Percentiles rank a stretch among this genome's conserved stretches.
Conservation (phyloP, 92 coral and sea anemone genomes). For the Muricea muricata region DNA sequence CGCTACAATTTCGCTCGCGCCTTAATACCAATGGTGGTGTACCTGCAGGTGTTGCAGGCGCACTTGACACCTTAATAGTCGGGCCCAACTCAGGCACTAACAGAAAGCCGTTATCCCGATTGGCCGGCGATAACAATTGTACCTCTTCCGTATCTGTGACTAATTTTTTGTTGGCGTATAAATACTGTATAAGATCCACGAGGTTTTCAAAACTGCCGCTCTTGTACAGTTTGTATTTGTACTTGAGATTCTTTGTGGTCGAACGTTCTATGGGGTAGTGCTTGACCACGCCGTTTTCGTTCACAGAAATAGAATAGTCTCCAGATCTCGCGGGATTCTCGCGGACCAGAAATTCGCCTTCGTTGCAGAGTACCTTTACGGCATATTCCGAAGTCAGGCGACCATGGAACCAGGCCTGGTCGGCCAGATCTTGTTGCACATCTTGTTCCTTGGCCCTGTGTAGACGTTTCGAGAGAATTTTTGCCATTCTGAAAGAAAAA, state of each 20-base stretch:
- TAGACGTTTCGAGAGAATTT: slow-evolving; percentile 36
- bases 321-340: slow-evolving; percentile 99
- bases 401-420: slow-evolving; percentile 97
- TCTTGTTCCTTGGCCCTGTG: slow-evolving; percentile 21
- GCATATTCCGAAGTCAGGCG: slow-evolving; percentile 94
- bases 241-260: slow-evolving; percentile 38
- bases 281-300: slow-evolving; percentile 68
- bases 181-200: slow-evolving; percentile 76
- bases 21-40: background rate
- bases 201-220: slow-evolving; percentile 77
- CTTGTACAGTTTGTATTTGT: slow-evolving; percentile 83
- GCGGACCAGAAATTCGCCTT: slow-evolving; percentile 95
- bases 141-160: slow-evolving; percentile 73
- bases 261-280: slow-evolving; percentile 81
- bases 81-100: slow-evolving; percentile 52
- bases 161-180: slow-evolving; percentile 73
- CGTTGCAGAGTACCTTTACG: slow-evolving; percentile 77
- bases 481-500: slow-evolving; percentile 31
- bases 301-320: slow-evolving; percentile 79
- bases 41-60: slow-evolving; percentile 39
- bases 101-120: slow-evolving; percentile 84
- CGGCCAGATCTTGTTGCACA: slow-evolving; percentile 69
- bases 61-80: slow-evolving; percentile 12
- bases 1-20: slow-evolving; percentile 36
- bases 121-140: slow-evolving; percentile 77